Evolutionary conservation across 2,888 invertebrate species (phyloP).

Genomic region (Escarpia spicata): DNA sequence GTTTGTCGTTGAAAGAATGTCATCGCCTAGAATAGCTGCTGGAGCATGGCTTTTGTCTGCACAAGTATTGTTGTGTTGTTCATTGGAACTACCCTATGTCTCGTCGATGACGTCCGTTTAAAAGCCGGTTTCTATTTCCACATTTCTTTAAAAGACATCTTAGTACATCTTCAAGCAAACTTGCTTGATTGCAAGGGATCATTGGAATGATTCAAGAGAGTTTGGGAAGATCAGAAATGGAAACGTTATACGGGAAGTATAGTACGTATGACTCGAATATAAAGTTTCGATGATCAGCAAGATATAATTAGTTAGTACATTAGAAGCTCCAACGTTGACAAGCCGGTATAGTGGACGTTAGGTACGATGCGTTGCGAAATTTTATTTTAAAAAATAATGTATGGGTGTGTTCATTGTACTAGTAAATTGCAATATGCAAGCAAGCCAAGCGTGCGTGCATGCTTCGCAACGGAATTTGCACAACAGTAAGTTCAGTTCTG

Average conservation of each 20-base stretch:
- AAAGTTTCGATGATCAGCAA: no score
- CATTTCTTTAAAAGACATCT: neutral
- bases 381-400: neutral
- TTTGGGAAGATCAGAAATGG: no score
- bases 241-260: no score
- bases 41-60: no score
- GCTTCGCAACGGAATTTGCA: neutral
- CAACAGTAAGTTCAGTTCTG: neutral
- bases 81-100: neutral
- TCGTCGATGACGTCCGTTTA: neutral
- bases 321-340: neutral
- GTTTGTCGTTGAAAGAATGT: no score
- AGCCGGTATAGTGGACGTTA: neutral
- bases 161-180: no score
- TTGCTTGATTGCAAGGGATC: no score
- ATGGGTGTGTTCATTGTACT: neutral
- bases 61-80: neutral
- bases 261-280: no score
- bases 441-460: neutral
- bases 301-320: neutral
- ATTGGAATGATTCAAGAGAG: no score
- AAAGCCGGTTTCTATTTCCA: conserved; percentile 6
- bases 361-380: neutral
- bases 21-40: no score
- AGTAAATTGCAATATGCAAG: neutral